phyloP scores from a whole-genome alignment of 2,113 vertebrate species.

The Ceyx margarethae region DNA sequence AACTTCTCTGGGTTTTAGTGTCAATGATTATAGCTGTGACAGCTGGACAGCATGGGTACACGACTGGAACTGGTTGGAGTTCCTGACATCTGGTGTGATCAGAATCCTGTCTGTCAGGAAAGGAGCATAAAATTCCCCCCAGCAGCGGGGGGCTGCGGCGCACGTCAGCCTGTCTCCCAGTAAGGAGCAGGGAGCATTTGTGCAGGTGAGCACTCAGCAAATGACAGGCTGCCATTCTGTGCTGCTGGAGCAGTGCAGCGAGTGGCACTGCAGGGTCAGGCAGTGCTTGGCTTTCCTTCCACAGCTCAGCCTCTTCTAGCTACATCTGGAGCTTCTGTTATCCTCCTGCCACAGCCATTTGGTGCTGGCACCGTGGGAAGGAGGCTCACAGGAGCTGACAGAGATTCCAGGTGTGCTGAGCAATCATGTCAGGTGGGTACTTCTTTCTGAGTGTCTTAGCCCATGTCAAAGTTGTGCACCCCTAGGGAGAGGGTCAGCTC shows the following conservation, averaged over 20 bases:
- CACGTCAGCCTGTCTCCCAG: constrained; percentile 16
- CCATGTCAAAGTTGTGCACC: not conserved
- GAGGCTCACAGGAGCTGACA: not conserved
- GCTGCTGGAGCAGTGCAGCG: not conserved
- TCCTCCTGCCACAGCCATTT: constrained; percentile 9
- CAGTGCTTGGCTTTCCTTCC: not conserved
- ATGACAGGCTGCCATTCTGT: constrained; percentile 28
- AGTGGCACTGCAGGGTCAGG: not conserved
- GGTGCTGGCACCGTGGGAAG: not conserved
- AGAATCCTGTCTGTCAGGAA: constrained; percentile 63
- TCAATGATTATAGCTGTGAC: constrained; percentile 72
- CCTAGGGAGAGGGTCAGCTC: not conserved
- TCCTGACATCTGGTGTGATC: constrained; percentile 71
- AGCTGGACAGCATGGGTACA: constrained; percentile 74
- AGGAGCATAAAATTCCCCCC: constrained; percentile 56
- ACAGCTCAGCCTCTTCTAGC: not conserved
- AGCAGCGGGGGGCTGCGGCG: constrained; percentile 1
- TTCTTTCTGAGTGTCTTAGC: not conserved
- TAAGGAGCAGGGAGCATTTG: constrained; percentile 23
- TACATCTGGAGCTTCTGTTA: not conserved
- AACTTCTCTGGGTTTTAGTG: constrained; percentile 63
- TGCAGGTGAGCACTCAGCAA: constrained; percentile 37
- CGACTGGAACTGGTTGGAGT: constrained; percentile 72
- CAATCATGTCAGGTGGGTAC: not conserved
- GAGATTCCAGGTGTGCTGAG: not conserved